phyloP scores from a whole-genome alignment of 2,888 invertebrate species.

The Patella ulyssiponensis region DNA sequence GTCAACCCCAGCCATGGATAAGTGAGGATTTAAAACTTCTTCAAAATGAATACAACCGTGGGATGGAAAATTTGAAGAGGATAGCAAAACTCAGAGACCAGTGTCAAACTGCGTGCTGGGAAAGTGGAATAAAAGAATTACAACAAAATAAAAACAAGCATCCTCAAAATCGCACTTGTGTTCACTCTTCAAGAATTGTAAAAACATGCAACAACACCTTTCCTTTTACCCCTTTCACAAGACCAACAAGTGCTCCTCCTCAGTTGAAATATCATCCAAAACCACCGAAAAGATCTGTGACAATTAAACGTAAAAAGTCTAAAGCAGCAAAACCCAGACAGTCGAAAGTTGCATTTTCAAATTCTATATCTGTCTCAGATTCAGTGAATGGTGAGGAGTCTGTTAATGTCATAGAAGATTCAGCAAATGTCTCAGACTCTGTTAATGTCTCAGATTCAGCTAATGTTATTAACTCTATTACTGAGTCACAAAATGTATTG shows the following conservation, averaged over 20 bases:
- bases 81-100: constrained; percentile 69
- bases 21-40: constrained; percentile 71
- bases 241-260: constrained; percentile 5
- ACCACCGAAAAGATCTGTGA: not conserved
- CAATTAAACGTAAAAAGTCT: not conserved
- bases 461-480: not conserved
- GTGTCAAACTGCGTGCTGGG: constrained; percentile 68
- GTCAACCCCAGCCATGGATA: constrained; percentile 65
- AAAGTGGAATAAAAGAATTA: constrained; percentile 55
- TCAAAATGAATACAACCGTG: constrained; percentile 64
- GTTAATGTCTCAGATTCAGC: not conserved
- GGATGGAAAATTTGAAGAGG: constrained; percentile 63
- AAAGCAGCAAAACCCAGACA: not conserved
- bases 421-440: not conserved
- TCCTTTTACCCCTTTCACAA: not conserved
- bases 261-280: not conserved
- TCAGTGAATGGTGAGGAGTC: not conserved
- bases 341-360: not conserved
- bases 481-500: no score
- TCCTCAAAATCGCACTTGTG: not conserved
- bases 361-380: not conserved
- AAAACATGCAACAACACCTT: not conserved
- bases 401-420: not conserved
- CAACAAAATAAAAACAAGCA: constrained; percentile 49
- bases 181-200: not conserved